phyloP scores from a whole-genome alignment of 2,797 vertebrate species.

The Hippoglossus hippoglossus region DNA sequence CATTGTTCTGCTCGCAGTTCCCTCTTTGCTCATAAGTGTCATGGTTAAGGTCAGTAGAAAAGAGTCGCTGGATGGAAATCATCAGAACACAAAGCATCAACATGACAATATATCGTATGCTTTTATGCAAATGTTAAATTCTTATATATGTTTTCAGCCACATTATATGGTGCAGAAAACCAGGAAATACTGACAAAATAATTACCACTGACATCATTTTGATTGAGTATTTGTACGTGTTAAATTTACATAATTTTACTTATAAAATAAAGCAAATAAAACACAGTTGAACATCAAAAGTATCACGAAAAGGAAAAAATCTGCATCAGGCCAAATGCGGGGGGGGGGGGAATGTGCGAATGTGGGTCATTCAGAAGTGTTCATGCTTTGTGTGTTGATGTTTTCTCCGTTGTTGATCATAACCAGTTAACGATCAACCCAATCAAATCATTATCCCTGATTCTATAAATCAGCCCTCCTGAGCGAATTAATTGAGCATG shows the following conservation, averaged over 20 bases:
- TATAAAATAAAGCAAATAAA: no score
- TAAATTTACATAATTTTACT: no score
- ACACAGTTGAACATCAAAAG: no score
- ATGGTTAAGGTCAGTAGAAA: conserved; percentile 83
- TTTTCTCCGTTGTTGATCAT: conserved; percentile 49
- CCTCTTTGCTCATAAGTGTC: conserved; percentile 78
- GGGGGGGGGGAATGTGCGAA: no score
- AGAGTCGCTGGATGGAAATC: background rate
- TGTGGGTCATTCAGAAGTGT: conserved; percentile 6
- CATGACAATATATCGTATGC: background rate
- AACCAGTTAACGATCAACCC: conserved; percentile 23
- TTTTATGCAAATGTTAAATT: background rate
- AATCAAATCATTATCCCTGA: conserved; percentile 50
- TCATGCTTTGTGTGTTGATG: conserved; percentile 74
- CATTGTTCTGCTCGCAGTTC: conserved; percentile 68
- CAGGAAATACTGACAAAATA: background rate
- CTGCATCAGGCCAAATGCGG: background rate
- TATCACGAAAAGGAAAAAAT: background rate
- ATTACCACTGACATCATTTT: background rate
- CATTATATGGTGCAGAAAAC: background rate
- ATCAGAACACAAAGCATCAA: conserved; percentile 68
- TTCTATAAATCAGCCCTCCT: conserved; percentile 54
- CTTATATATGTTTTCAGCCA: background rate
- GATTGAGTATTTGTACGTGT: no score
- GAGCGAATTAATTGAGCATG: conserved; percentile 57